Percentiles rank a stretch among this genome's conserved stretches.
Evolutionary conservation across 2,797 vertebrate genomes (phyloP).

Genomic region (Florisuga fusca): DNA sequence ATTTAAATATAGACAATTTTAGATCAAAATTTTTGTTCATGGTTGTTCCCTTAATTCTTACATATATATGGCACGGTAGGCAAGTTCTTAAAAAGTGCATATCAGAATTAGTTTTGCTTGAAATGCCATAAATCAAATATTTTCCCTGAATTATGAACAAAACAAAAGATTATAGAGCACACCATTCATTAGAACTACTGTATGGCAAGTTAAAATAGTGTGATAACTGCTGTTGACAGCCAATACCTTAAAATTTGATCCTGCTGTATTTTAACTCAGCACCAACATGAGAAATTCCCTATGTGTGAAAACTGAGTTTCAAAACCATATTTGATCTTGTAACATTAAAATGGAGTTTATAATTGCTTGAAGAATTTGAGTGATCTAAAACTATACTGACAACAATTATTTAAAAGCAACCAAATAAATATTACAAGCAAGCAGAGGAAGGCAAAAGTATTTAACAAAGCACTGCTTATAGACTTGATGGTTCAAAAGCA

Average conservation of each 20-base stretch:
- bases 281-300: background rate
- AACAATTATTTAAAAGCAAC: background rate
- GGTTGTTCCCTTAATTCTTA: background rate
- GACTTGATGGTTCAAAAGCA: background rate
- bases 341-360: background rate
- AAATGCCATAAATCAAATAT: background rate
- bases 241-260: background rate
- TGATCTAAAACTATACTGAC: background rate
- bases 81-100: background rate
- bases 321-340: background rate
- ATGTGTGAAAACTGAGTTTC: background rate
- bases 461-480: background rate
- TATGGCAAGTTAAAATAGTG: background rate
- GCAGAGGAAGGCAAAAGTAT: background rate
- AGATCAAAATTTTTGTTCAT: constrained; percentile 15
- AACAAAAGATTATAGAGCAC: background rate
- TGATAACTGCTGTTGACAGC: background rate
- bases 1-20: background rate
- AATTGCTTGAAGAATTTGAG: background rate
- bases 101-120: background rate
- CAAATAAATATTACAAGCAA: background rate
- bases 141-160: background rate
- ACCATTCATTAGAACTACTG: background rate
- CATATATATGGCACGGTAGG: background rate
- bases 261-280: background rate